These are phyloP conservation scores for Leptodactylus fuscus DNA, from an alignment of 2,113 vertebrate genomes.

Conservation along the genomic window DNA sequence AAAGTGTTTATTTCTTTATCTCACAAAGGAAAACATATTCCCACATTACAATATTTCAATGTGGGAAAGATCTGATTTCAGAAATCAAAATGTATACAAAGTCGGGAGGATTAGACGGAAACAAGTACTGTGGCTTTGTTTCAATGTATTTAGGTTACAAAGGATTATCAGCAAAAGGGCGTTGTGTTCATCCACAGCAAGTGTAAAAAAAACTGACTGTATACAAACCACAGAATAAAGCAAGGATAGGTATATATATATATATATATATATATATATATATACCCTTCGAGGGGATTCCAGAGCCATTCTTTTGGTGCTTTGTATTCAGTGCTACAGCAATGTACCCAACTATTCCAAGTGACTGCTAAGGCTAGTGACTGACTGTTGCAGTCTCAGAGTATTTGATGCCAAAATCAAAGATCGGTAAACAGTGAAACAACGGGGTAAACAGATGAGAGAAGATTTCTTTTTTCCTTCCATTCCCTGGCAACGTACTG, in stretches of 20 bases:
- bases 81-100: neutral
- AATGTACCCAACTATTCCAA: too few relatives aligned
- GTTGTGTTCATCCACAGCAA: neutral
- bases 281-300: too few relatives aligned
- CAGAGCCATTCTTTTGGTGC: too few relatives aligned
- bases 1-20: conserved; percentile 48
- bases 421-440: too few relatives aligned
- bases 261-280: too few relatives aligned
- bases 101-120: conserved; percentile 12
- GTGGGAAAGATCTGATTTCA: conserved; percentile 48
- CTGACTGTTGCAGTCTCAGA: too few relatives aligned
- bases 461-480: too few relatives aligned
- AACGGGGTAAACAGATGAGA: too few relatives aligned
- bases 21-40: conserved; percentile 30
- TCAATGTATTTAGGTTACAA: conserved; percentile 6
- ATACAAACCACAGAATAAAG: neutral
- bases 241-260: neutral
- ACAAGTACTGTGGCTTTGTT: neutral
- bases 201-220: neutral
- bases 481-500: too few relatives aligned
- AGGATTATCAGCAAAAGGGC: conserved; percentile 14
- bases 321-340: too few relatives aligned
- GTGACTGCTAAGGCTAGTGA: too few relatives aligned
- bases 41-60: conserved; percentile 22
- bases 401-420: too few relatives aligned